A percentile compares a stretch with the other conserved stretches of the same genome.
Conservation (phyloP, 2,888 invertebrate genomes). For the Hecatera dysodea region DNA sequence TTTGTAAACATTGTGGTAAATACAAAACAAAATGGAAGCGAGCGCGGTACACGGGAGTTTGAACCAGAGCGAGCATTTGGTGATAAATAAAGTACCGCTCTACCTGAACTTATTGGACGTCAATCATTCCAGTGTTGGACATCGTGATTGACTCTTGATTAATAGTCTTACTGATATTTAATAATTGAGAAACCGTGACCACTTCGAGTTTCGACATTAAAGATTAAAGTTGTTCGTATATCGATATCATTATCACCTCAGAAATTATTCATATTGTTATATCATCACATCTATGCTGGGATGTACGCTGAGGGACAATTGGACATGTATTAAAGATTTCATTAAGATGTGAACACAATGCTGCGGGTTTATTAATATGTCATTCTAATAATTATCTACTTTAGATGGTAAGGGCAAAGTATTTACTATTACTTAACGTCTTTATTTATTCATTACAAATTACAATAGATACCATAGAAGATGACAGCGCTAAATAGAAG, state of each 20-base stretch:
- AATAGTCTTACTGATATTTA: constrained; percentile 34
- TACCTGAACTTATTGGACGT: constrained; percentile 36
- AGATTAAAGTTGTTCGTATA: constrained; percentile 32
- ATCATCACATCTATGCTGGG: background rate
- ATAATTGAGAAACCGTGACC: constrained; percentile 26
- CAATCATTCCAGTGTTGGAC: constrained; percentile 35
- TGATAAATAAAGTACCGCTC: constrained; percentile 24
- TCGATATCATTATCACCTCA: constrained; percentile 9
- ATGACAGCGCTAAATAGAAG: background rate
- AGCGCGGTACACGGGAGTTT: background rate
- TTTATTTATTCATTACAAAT: too few species aligned
- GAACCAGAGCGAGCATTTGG: constrained; percentile 5
- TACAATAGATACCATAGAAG: too few species aligned
- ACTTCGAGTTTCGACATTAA: background rate
- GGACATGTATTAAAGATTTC: constrained; percentile 22
- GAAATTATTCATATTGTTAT: constrained; percentile 34
- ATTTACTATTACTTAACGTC: background rate
- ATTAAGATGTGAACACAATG: constrained; percentile 4
- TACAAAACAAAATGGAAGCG: constrained; percentile 21
- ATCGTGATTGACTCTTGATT: constrained; percentile 42
- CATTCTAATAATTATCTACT: constrained; percentile 7
- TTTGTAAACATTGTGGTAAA: constrained; percentile 25
- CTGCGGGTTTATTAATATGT: background rate
- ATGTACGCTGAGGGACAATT: background rate
- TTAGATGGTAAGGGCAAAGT: background rate